Conservation (phyloP, 2,888 invertebrate genomes). For the Empis livida region DNA sequence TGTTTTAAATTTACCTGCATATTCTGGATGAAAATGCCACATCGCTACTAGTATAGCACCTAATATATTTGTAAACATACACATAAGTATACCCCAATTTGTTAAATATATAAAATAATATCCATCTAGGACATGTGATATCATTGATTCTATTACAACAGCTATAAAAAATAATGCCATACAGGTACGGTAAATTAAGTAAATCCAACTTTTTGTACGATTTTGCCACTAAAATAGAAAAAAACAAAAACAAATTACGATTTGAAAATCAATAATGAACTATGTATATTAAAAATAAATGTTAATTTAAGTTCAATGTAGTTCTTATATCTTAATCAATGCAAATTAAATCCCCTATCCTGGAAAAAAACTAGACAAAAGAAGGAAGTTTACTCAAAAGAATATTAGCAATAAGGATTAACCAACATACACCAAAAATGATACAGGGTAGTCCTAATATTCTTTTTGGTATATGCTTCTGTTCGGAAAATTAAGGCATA, state of each 20-base stretch:
- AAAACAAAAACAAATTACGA: constrained; percentile 2
- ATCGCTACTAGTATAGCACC: constrained; percentile 29
- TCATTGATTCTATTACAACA: constrained; percentile 28
- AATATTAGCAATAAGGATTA: too few relatives aligned
- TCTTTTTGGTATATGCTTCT: too few relatives aligned
- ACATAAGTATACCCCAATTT: constrained; percentile 33
- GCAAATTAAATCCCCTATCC: too few relatives aligned
- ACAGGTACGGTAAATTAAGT: constrained; percentile 31
- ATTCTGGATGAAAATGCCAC: constrained; percentile 33
- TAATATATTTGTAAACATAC: constrained; percentile 28
- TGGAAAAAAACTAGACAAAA: too few relatives aligned
- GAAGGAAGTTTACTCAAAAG: too few relatives aligned
- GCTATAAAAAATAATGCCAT: constrained; percentile 30
- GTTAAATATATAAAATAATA: constrained; percentile 34
- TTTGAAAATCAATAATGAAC: too few relatives aligned
- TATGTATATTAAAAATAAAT: not conserved
- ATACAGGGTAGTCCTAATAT: too few relatives aligned
- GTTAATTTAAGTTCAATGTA: too few relatives aligned
- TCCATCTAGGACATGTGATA: constrained; percentile 15
- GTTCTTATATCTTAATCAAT: too few relatives aligned
- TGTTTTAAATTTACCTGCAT: constrained; percentile 23
- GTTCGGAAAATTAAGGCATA: too few relatives aligned
- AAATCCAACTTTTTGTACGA: constrained; percentile 28
- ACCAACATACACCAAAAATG: too few relatives aligned
- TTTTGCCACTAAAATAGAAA: constrained; percentile 30